Evolutionary conservation across 2,113 vertebrate species (phyloP).

Genomic region (zebrafish (Danio rerio)): DNA sequence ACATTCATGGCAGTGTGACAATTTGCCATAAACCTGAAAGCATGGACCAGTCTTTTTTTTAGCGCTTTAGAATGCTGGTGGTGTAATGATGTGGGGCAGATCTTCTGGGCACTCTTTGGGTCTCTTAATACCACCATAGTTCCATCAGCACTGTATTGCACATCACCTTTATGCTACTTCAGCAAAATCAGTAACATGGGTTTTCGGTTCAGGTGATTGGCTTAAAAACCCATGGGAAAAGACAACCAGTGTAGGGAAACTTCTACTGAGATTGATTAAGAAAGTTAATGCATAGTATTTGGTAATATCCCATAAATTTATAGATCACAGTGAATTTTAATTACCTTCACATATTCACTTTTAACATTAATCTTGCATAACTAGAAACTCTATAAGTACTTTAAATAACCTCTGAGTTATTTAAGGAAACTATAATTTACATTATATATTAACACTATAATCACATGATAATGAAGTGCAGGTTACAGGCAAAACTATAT

Average conservation of each 20-base stretch:
- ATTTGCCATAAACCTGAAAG: no score
- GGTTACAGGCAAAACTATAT: no score
- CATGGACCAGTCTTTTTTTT: no score
- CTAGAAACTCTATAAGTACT: background rate
- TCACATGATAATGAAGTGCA: no score
- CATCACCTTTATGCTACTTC: background rate
- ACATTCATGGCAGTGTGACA: no score
- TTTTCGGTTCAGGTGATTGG: background rate
- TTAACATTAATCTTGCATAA: background rate
- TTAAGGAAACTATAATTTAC: no score
- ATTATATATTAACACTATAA: no score
- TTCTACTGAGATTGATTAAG: background rate
- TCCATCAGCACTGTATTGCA: conserved; percentile 10
- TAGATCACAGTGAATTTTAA: background rate
- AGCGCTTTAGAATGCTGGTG: no score
- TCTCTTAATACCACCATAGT: background rate
- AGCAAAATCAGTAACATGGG: background rate
- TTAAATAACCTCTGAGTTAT: background rate
- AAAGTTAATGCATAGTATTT: background rate
- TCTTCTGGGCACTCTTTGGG: background rate
- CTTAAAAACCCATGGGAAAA: no score
- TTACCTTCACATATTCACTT: background rate
- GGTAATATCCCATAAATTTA: background rate
- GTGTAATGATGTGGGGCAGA: no score
- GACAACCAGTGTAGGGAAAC: background rate